These are phyloP conservation scores for Lingula anatina DNA, from an alignment of 2,888 invertebrate species.

Conservation along the genomic window DNA sequence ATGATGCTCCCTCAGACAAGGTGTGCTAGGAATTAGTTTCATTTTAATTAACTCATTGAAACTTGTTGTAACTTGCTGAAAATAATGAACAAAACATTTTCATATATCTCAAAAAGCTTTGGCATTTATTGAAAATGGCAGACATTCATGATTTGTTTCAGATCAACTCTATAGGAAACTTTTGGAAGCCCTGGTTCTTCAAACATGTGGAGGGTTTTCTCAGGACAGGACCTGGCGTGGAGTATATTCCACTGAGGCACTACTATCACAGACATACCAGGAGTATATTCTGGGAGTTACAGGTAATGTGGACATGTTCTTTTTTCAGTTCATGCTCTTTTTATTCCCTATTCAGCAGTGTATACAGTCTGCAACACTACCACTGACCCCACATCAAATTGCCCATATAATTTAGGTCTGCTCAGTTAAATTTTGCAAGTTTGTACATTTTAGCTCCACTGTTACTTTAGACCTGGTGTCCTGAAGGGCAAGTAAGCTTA, in stretches of 20 bases:
- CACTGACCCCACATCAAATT: too few species aligned
- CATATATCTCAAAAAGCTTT: too few species aligned
- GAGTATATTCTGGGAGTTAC: slow-evolving; percentile 78
- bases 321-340: too few species aligned
- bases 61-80: not conserved
- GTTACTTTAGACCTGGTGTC: too few species aligned
- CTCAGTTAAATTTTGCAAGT: too few species aligned
- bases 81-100: not conserved
- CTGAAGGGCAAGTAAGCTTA: too few species aligned
- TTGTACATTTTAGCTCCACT: too few species aligned
- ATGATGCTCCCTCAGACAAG: slow-evolving; percentile 60
- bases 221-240: slow-evolving; percentile 49
- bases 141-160: slow-evolving; percentile 51
- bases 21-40: slow-evolving; percentile 43
- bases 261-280: slow-evolving; percentile 79
- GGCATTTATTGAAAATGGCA: too few species aligned
- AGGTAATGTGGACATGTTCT: slow-evolving; percentile 54
- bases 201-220: slow-evolving; percentile 64
- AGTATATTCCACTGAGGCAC: slow-evolving; percentile 74
- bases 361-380: too few species aligned
- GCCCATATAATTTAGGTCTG: too few species aligned
- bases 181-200: slow-evolving; percentile 82
- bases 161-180: slow-evolving; percentile 70
- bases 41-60: not conserved
- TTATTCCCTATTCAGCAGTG: too few species aligned